Base-by-base conservation (phyloP, 1,140 invertebrate species). In the Chrysopa pallens region DNA sequence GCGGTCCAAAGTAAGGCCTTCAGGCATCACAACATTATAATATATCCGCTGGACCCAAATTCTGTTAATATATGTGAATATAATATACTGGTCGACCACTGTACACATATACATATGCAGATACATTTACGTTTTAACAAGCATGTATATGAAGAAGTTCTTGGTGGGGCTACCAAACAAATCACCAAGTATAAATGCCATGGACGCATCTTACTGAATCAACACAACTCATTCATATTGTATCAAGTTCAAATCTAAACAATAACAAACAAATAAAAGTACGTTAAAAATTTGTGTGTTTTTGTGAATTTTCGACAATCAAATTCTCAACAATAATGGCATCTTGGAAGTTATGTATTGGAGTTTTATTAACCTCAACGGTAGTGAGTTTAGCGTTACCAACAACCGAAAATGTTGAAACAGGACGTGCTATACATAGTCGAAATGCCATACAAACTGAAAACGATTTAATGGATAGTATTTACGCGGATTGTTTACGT, bases 391-490 rank as follows among this genome's bases (percentile, higher is more conserved):
- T 33, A 11, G 72, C 77, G 17, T 63, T 78, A 42, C 80, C 80
- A 36, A 72, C 79, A 11, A 75, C 80, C 59, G 77, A 83, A 51
- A 63, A 62, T 29, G 52, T 56, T 38, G 61, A 60, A 36, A 56
- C 58, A 42, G 53, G 53, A 4, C 51, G 60, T 36, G 39, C 11
- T 31, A 36, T 38, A 14, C 64, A 63, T 48, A 63, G 61, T 37
- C 66, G 72, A 42, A 74, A 74, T 53, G 60, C 69, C 45, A 67
- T 74, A 45, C 68, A 70, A 49, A 71, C 69, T 38, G 78, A 80
- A 45, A 82, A 81, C 51, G 81, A 87, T 48, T 68, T 84, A 17
- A 69, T 80, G 67, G 74, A 79, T 50, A 74, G 72, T 50, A 76
- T 80, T 50, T 76, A 84, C 57, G 70, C 66, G 47, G 82, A 87